Evolutionary conservation across 2,797 vertebrate species (phyloP), one percentile per base, ranked within the genome.

Genomic region (Melopsittacus undulatus): DNA sequence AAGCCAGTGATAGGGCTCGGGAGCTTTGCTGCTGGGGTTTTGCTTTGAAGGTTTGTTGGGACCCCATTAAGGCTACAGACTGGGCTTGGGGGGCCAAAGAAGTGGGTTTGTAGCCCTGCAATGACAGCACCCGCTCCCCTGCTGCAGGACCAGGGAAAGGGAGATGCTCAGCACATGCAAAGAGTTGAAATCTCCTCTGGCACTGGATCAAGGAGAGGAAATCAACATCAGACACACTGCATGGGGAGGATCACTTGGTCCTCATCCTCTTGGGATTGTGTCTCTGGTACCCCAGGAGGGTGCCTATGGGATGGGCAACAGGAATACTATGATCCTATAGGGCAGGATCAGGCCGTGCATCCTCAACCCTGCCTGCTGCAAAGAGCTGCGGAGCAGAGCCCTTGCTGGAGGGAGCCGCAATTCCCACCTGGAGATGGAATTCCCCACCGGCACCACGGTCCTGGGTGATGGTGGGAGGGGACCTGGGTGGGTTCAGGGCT

Each of bases 301-400:
- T 45, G 12, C 12, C 12, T 6, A 4, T 0, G 10, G 68, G 59
- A n/a, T 57, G 42, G 32, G 6, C 17, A 10, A 7, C 0, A 3
- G 82, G 76, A 62, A 49, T 21, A 4, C 2, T n/a, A n/a, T n/a
- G n/a, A n/a, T 15, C 19, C 40, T 1, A 20, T 2, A 2, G 40
- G n/a, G 22, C 46, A 17, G 73, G 73, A n/a, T 29, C 18, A 17
- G 34, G 52, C 23, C 18, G 0, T 1, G 9, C 49, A 15, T 20
- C 54, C 40, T n/a, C 64, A 16, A 9, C 18, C 40, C 45, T 3
- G 2, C 3, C 34, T 11, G 68, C 36, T 19, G 45, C 68, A 4
- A 17, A 32, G 17, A 22, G 56, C 2, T 17, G n/a, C 8, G 48
- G 3, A 40, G 74, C 46, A 52, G 64, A 57, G 29, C 34, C 24